Percentiles rank a stretch among this genome's conserved stretches.
These are phyloP conservation scores for Tipula unca DNA, from an alignment of 2,888 invertebrate genomes.

Conservation along the genomic window DNA sequence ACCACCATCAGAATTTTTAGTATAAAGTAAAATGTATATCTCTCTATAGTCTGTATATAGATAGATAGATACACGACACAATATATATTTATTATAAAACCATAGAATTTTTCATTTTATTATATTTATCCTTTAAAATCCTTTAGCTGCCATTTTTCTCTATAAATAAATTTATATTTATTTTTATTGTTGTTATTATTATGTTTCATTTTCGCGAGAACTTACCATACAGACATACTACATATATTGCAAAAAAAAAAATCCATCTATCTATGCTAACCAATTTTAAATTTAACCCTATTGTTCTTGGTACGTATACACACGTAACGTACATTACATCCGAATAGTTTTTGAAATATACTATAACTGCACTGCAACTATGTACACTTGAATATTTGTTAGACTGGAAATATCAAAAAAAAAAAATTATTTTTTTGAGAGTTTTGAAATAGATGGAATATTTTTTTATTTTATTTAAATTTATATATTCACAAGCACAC, in stretches of 20 bases:
- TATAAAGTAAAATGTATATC: not conserved
- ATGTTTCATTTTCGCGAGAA: not conserved
- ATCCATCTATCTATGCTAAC: not conserved
- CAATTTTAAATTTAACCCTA: not conserved
- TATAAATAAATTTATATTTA: not conserved
- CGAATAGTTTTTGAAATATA: not conserved
- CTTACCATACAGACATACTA: not conserved
- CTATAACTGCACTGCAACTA: not conserved
- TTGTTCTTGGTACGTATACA: not conserved
- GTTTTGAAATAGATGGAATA: not conserved
- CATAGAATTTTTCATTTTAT: not conserved
- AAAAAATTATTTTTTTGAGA: not conserved
- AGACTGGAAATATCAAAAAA: conserved; percentile 14
- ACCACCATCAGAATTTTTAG: not conserved
- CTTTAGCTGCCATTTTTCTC: not conserved
- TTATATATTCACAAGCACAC: not conserved
- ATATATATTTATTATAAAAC: not conserved
- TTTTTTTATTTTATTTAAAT: not conserved
- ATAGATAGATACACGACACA: not conserved
- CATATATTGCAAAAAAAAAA: not conserved
- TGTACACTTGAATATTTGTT: not conserved
- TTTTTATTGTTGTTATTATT: not conserved
- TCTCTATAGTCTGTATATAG: not conserved
- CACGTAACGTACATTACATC: not conserved
- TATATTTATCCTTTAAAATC: not conserved